These are phyloP conservation scores for Pongo pygmaeus DNA, from an alignment of 2,113 vertebrate genomes.

Conservation along the genomic window DNA sequence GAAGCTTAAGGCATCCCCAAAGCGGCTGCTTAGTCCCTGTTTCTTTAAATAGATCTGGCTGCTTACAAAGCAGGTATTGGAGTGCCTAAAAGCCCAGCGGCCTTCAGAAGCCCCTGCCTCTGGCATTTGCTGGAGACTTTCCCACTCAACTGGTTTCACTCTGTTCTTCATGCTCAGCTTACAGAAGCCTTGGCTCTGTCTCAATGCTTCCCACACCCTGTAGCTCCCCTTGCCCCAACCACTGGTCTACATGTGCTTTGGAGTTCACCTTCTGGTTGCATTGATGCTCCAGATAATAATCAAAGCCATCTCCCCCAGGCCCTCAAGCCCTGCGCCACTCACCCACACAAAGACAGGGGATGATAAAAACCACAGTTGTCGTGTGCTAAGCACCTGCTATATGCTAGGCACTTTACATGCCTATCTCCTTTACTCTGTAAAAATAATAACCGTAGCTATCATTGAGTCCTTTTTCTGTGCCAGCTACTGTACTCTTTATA, in stretches of 20 bases:
- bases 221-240: neutral
- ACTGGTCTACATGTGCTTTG: neutral
- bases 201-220: neutral
- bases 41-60: slow-evolving; percentile 55
- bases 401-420: neutral
- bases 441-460: neutral
- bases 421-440: neutral
- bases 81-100: neutral
- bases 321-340: neutral
- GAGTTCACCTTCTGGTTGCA: neutral
- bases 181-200: neutral
- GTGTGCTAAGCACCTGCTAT: neutral
- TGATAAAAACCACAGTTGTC: neutral
- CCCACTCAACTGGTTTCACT: neutral
- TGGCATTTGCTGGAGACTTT: neutral
- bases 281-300: neutral
- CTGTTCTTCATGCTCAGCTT: neutral
- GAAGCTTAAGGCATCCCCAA: slow-evolving; percentile 2
- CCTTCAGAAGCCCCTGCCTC: neutral
- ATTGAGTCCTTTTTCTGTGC: neutral
- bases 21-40: neutral
- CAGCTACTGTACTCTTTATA: neutral
- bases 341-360: neutral
- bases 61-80: slow-evolving; percentile 16
- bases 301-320: neutral